These are phyloP conservation scores for Trichonephila clavipes DNA, from an alignment of 1,140 invertebrate species.

Conservation along the genomic window DNA sequence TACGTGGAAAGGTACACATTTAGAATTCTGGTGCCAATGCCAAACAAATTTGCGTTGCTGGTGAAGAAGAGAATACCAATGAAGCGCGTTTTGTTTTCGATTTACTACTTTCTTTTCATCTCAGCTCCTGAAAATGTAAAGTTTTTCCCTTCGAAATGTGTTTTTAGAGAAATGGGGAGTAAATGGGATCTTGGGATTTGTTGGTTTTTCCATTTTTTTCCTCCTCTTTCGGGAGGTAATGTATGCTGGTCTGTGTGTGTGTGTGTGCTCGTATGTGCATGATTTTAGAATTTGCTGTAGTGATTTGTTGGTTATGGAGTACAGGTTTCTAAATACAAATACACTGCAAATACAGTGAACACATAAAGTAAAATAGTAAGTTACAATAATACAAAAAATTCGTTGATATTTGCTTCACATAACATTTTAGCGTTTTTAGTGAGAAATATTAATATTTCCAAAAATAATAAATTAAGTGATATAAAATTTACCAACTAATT, in stretches of 20 bases:
- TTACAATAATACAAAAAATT: too few species aligned
- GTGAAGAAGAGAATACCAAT: slow-evolving; percentile 20
- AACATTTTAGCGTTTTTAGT: too few species aligned
- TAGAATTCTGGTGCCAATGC: slow-evolving; percentile 55
- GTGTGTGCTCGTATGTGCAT: background rate
- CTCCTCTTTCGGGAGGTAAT: background rate
- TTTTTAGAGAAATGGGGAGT: slow-evolving; percentile 28
- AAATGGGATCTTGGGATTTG: slow-evolving; percentile 22
- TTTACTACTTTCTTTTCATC: slow-evolving; percentile 26
- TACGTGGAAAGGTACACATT: slow-evolving; percentile 30
- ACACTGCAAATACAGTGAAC: too few species aligned
- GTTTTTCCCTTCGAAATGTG: background rate
- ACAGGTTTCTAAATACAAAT: too few species aligned
- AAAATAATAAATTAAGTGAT: too few species aligned
- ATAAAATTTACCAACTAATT: too few species aligned
- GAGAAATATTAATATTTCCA: too few species aligned
- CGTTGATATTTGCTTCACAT: too few species aligned
- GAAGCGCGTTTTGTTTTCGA: slow-evolving; percentile 21
- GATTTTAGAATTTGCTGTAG: background rate
- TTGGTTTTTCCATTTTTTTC: background rate
- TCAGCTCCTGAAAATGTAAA: background rate
- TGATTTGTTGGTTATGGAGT: too few species aligned
- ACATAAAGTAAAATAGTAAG: too few species aligned
- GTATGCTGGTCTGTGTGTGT: background rate
- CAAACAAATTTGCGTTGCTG: slow-evolving; percentile 43